A percentile compares a stretch with the other conserved stretches of the same genome.
These are phyloP conservation scores for Catamblyrhynchus diadema DNA, from an alignment of 2,797 vertebrate genomes.

Conservation along the genomic window DNA sequence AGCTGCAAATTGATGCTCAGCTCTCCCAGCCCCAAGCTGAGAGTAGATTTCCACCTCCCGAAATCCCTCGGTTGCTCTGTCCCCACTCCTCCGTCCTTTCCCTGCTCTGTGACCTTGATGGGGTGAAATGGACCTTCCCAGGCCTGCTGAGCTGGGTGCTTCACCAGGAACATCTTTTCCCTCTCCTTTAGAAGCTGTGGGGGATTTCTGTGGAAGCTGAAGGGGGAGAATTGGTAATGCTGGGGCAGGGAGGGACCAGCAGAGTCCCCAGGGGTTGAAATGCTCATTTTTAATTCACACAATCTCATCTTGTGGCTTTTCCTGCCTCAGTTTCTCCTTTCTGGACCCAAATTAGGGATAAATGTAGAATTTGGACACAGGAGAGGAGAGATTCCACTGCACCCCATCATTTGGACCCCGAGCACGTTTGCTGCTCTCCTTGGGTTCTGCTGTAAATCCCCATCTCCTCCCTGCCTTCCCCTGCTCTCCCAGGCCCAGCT, in stretches of 20 bases:
- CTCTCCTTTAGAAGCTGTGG: neutral
- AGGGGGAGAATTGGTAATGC: neutral
- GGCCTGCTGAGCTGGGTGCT: neutral
- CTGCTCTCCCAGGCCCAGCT: neutral
- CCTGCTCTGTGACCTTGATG: neutral
- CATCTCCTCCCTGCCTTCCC: neutral
- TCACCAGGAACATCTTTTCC: neutral
- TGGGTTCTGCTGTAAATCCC: neutral
- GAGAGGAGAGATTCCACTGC: neutral
- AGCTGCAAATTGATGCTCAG: neutral
- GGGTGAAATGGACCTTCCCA: neutral
- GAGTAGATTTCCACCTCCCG: neutral
- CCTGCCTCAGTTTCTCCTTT: neutral
- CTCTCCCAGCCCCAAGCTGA: fast-evolving
- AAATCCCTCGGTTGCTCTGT: neutral
- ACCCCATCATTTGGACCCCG: neutral
- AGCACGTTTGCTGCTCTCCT: neutral
- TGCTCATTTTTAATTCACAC: neutral
- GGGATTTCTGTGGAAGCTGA: neutral
- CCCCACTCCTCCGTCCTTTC: neutral
- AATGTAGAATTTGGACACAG: neutral
- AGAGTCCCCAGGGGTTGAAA: neutral
- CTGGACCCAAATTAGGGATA: neutral
- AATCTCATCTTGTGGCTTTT: neutral
- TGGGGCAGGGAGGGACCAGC: neutral